A percentile compares a stretch with the other conserved stretches of the same genome.
Evolutionary conservation across 2,113 vertebrate species (phyloP).

Genomic region (Chloebia gouldiae): DNA sequence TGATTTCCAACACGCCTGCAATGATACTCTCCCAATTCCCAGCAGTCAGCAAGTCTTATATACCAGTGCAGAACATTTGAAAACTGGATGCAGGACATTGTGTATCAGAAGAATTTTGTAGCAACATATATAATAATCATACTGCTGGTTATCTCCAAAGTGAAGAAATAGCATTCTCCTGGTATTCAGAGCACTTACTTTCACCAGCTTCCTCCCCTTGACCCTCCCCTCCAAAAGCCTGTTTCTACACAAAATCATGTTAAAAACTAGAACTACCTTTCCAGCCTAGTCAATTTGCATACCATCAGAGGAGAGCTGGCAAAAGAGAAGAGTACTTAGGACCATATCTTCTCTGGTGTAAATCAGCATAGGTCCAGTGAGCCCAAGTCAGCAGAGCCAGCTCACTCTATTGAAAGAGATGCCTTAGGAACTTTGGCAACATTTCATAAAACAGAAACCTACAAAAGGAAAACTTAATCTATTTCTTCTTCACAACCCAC

Average conservation of each 20-base stretch:
- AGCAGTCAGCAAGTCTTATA: background rate
- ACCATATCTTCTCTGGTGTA: background rate
- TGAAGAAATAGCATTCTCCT: background rate
- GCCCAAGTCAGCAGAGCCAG: background rate
- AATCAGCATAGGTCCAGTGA: background rate
- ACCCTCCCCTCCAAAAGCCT: background rate
- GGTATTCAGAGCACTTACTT: background rate
- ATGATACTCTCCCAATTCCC: background rate
- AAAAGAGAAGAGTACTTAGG: background rate
- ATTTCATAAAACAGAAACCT: background rate
- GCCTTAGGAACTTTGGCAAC: background rate
- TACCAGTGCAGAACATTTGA: background rate
- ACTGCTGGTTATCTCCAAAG: background rate
- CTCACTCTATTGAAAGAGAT: background rate
- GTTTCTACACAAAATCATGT: background rate
- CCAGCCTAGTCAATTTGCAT: background rate
- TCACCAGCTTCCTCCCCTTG: background rate
- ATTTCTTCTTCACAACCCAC: background rate
- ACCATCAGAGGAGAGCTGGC: background rate
- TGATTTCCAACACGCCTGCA: background rate
- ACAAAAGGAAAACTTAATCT: background rate
- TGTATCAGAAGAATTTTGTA: background rate
- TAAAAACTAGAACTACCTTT: background rate
- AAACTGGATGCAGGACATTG: background rate
- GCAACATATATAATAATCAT: background rate